These are phyloP conservation scores for Pseudomyrmex concolor DNA, from an alignment of 1,140 invertebrate species.

Conservation along the genomic window DNA sequence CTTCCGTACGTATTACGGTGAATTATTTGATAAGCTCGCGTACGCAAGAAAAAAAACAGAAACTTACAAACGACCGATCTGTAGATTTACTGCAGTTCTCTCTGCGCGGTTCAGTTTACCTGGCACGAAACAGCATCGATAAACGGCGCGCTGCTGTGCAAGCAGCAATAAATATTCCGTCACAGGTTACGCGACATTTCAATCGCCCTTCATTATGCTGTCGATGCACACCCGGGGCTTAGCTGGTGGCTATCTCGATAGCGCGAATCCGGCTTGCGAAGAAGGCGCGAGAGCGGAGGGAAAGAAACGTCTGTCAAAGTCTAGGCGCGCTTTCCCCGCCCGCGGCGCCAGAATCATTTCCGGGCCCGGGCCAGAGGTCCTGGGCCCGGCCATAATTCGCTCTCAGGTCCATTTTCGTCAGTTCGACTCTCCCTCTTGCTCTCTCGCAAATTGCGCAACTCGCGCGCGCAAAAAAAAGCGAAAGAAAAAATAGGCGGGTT, in stretches of 20 bases:
- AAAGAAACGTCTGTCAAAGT: constrained; percentile 52
- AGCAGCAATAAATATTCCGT: constrained; percentile 45
- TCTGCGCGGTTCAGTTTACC: constrained; percentile 1
- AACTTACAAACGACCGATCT: constrained; percentile 6
- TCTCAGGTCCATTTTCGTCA: constrained; percentile 49
- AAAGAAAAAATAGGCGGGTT: background rate
- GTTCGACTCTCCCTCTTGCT: background rate
- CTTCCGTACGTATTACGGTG: background rate
- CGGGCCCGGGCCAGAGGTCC: constrained; percentile 23
- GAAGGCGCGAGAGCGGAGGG: constrained; percentile 44
- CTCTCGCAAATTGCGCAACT: constrained; percentile 13
- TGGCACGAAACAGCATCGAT: constrained; percentile 4
- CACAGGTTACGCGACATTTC: constrained; percentile 38
- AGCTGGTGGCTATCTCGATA: constrained; percentile 38
- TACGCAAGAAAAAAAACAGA: background rate
- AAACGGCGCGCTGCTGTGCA: constrained; percentile 17
- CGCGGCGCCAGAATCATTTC: constrained; percentile 57
- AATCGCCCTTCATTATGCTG: constrained; percentile 48
- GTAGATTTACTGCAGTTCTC: constrained; percentile 17
- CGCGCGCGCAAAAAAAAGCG: background rate
- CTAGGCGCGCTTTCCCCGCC: constrained; percentile 53
- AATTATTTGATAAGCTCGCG: constrained; percentile 1
- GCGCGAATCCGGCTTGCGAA: constrained; percentile 32
- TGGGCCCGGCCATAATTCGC: constrained; percentile 30
- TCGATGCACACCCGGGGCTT: constrained; percentile 41